Conservation (phyloP, 2,888 invertebrate genomes). For the Euphydryas editha region DNA sequence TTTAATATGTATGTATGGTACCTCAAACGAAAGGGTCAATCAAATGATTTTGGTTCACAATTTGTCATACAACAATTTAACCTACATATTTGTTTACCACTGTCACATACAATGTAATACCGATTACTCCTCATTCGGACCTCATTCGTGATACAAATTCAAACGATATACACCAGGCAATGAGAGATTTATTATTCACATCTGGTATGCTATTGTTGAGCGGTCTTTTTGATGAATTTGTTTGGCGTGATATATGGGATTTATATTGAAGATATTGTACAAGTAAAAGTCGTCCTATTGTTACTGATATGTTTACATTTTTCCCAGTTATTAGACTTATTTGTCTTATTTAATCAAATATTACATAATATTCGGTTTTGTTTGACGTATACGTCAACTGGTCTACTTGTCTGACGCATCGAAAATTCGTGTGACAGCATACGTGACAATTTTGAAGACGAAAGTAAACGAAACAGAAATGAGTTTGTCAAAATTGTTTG, state of each 20-base stretch:
- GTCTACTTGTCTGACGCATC: too few relatives aligned
- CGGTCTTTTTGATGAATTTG: conserved; percentile 35
- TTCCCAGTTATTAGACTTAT: too few relatives aligned
- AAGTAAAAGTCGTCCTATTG: too few relatives aligned
- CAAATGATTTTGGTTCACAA: conserved; percentile 11
- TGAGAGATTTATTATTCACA: conserved; percentile 33
- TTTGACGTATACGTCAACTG: too few relatives aligned
- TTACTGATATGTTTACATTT: too few relatives aligned
- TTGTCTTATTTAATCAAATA: too few relatives aligned
- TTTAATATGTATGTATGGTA: background rate
- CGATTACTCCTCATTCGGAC: conserved; percentile 35
- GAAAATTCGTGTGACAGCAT: too few relatives aligned
- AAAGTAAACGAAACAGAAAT: too few relatives aligned
- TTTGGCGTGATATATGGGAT: background rate
- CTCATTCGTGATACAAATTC: conserved; percentile 12
- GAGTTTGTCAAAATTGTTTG: too few relatives aligned
- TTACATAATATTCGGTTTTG: too few relatives aligned
- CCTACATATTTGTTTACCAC: conserved; percentile 29
- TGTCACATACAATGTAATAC: conserved; percentile 36
- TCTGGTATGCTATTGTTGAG: conserved; percentile 22
- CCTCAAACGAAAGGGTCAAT: conserved; percentile 7
- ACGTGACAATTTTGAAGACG: too few relatives aligned
- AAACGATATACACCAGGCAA: conserved; percentile 26
- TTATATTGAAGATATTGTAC: too few relatives aligned
- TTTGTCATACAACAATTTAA: conserved; percentile 21